Base-by-base conservation (phyloP, 2,797 vertebrate genomes). In the Epinephelus malabaricus region DNA sequence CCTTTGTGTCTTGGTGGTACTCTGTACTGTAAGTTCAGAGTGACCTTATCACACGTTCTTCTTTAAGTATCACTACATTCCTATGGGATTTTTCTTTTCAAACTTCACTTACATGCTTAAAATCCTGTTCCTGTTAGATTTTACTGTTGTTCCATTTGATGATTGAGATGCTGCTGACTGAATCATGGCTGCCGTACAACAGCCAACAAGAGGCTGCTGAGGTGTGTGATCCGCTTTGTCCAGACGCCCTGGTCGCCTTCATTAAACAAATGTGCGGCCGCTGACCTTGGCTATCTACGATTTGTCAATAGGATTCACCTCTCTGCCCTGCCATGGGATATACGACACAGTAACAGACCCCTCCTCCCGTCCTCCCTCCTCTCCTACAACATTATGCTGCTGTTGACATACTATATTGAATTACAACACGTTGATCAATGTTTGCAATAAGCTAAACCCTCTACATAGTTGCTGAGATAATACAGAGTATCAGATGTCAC, bases 391-490 rank as follows among this genome's bases (percentile, higher is more conserved):
- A 62, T 76, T 74, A 81, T 86, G 73, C 76, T 67, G 47, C 75
- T 88, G 73, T 86, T 76, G 89, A 83, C 86, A 78, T 73, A 23
- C 69, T 76, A 3, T 87, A 92, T 92, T 75, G 70, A 86, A 90
- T 94, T 90, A 90, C 89, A 77, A 62, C 73, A n/a, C 43, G 15
- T 43, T 89, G 89, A 92, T 93, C 92, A 86, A 88, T 93, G 89
- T 83, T 86, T 78, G 85, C 91, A 92, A 92, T 91, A 92, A 92
- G 66, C 78, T 47, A n/a, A 82, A 82, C 78, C 27, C 88, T 83
- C 79, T 55, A 74, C 69, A 75, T 70, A 79, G 76, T 55, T 45
- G 66, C 54, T 18, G 15, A 71, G 77, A 67, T 73, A 53, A 86
- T 71, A 60, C 78, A 73, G 64, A 70, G 85, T 67, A 79, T 92